Conservation (phyloP, 1,140 invertebrate species). For the Gonioctena quinquepunctata region DNA sequence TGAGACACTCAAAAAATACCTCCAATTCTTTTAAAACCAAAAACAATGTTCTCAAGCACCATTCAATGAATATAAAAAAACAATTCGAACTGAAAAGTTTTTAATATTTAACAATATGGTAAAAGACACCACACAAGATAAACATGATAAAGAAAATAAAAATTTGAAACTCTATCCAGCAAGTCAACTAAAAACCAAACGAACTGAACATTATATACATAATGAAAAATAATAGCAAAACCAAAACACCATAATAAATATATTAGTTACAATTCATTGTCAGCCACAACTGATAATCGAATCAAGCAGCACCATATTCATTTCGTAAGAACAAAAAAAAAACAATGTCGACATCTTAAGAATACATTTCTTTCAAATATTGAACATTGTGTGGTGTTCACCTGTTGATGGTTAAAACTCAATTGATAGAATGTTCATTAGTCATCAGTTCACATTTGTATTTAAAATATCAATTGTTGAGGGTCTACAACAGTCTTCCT, state of each 20-base stretch:
- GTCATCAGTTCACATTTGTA: constrained; percentile 16
- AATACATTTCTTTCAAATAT: background rate
- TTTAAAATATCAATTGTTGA: constrained; percentile 20
- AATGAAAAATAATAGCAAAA: constrained; percentile 3
- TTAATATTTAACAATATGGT: background rate
- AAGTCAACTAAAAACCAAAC: background rate
- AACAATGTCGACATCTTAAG: background rate
- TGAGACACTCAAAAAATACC: background rate
- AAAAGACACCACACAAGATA: background rate
- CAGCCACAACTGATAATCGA: background rate
- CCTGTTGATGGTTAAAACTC: background rate
- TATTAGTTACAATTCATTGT: constrained; percentile 13
- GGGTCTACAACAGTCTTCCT: constrained; percentile 20
- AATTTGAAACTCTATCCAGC: background rate
- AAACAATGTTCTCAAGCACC: background rate
- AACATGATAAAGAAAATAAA: background rate
- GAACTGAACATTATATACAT: constrained; percentile 5
- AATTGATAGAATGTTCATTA: constrained; percentile 9
- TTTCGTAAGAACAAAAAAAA: background rate
- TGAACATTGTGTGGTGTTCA: constrained; percentile 19
- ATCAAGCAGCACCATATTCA: constrained; percentile 4
- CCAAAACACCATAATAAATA: constrained; percentile 13
- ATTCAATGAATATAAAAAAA: background rate
- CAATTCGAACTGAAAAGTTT: background rate
- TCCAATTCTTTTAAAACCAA: background rate